Conservation (phyloP, 2,888 invertebrate genomes). For the Pseudococcus viburni region DNA sequence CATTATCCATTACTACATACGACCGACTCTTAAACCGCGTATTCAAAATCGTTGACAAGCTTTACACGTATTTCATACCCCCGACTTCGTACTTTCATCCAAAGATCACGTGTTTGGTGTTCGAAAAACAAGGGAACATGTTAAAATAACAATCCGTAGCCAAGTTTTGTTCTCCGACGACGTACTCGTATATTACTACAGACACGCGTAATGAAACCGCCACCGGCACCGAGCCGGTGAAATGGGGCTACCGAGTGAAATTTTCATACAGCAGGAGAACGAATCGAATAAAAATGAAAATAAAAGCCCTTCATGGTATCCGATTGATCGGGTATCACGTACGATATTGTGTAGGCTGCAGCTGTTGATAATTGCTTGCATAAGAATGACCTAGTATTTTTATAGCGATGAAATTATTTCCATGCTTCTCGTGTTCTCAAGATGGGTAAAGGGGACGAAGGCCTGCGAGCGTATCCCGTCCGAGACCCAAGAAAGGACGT, state of each 20-base stretch:
- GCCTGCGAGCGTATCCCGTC: not conserved
- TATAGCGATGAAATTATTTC: conserved; percentile 14
- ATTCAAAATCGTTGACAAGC: not conserved
- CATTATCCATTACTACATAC: not conserved
- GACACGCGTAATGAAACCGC: conserved; percentile 1
- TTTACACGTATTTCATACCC: not conserved
- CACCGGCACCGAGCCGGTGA: not conserved
- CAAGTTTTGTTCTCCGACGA: not conserved
- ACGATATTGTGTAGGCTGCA: not conserved
- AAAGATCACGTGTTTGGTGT: not conserved
- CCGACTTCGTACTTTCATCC: not conserved
- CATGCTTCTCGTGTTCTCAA: not conserved
- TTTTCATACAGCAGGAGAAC: not conserved
- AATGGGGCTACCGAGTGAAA: not conserved
- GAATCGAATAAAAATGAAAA: conserved; percentile 46
- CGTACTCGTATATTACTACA: not conserved
- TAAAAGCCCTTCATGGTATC: not conserved
- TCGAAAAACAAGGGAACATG: not conserved
- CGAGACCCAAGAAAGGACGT: not conserved
- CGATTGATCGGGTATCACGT: conserved; percentile 20
- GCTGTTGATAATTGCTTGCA: conserved; percentile 34
- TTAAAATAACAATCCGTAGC: not conserved
- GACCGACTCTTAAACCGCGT: not conserved
- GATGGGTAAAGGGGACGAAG: not conserved
- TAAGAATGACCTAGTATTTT: conserved; percentile 11